phyloP scores from a whole-genome alignment of 2,113 vertebrate genomes.

The Charadrius vociferus region DNA sequence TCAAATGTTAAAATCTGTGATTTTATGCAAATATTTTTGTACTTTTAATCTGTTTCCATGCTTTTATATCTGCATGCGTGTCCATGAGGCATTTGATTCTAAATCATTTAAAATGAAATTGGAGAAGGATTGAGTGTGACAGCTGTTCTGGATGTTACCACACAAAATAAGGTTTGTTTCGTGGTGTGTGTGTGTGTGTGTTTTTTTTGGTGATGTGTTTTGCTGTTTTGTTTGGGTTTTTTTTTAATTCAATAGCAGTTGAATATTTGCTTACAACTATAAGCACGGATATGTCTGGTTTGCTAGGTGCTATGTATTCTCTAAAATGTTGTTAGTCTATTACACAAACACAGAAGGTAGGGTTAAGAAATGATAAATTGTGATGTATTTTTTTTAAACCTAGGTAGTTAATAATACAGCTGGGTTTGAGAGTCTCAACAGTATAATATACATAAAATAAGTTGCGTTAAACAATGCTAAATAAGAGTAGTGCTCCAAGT shows the following conservation, averaged over 20 bases:
- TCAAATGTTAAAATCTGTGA: not conserved
- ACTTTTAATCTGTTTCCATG: not conserved
- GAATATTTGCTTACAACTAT: not conserved
- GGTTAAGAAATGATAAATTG: not conserved
- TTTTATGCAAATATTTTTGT: not conserved
- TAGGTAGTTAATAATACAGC: not conserved
- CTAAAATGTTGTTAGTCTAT: not conserved
- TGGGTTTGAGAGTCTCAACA: not conserved
- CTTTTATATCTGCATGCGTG: not conserved
- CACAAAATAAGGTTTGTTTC: not conserved
- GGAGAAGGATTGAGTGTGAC: not conserved
- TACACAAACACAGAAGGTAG: not conserved
- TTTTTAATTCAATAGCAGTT: not conserved
- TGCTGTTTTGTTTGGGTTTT: not conserved
- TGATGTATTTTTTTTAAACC: not conserved
- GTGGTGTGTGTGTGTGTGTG: not conserved
- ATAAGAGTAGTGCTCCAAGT: not conserved
- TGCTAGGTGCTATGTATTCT: not conserved
- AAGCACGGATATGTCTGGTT: not conserved
- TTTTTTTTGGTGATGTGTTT: not conserved
- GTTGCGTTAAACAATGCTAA: not conserved
- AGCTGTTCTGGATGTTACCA: not conserved
- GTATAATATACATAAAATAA: not conserved
- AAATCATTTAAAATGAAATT: not conserved
- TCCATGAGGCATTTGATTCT: not conserved